phyloP scores from a whole-genome alignment of 1,140 invertebrate species.

The Zeugodacus cucurbitae region DNA sequence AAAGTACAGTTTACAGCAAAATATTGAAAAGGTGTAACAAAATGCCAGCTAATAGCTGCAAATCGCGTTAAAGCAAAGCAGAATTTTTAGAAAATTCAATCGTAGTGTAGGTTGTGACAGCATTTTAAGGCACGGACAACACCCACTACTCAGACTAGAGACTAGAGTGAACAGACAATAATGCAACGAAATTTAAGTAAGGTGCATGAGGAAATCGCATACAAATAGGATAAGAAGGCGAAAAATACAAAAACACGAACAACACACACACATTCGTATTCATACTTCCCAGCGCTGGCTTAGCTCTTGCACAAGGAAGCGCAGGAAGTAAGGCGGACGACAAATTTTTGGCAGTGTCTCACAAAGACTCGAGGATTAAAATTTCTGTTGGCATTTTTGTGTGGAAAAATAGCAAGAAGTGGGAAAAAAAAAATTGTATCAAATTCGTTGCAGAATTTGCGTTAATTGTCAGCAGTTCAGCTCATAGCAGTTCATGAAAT shows the following conservation, averaged over 20 bases:
- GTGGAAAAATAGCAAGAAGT: background rate
- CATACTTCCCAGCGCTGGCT: background rate
- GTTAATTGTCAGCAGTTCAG: background rate
- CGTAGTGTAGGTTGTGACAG: background rate
- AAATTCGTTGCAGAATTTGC: conserved; percentile 16
- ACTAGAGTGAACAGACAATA: background rate
- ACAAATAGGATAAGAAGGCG: background rate
- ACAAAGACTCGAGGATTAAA: background rate
- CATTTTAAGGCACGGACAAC: background rate
- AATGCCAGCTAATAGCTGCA: background rate
- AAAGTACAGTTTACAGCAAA: background rate
- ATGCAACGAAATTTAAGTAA: background rate
- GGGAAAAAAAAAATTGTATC: conserved; percentile 22
- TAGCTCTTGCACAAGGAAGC: background rate
- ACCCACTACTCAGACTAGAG: background rate
- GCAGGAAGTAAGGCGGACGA: background rate
- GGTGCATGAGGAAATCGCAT: background rate
- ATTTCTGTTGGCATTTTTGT: background rate
- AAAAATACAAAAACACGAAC: background rate
- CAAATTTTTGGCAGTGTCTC: background rate
- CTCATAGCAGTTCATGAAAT: background rate
- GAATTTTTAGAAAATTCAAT: background rate
- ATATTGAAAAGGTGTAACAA: background rate
- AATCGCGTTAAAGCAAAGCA: background rate
- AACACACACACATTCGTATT: background rate